phyloP scores from a whole-genome alignment of 2,888 invertebrate genomes.

The Gari tellinella region DNA sequence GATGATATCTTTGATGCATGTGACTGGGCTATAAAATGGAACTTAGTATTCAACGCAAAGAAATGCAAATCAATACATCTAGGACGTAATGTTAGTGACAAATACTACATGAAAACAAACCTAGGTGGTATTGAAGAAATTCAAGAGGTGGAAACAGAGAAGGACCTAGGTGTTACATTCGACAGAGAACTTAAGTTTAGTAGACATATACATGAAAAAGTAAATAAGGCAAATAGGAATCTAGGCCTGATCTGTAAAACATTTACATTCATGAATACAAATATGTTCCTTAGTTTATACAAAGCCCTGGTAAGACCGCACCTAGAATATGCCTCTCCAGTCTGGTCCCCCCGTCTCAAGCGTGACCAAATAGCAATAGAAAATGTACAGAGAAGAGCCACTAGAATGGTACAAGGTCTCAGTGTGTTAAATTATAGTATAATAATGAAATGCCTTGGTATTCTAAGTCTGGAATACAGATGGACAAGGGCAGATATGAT shows the following conservation, averaged over 20 bases:
- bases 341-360: slow-evolving; percentile 22
- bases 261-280: slow-evolving; percentile 23
- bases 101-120: slow-evolving; percentile 3
- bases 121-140: neutral
- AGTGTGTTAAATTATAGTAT: slow-evolving; percentile 4
- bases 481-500: too few species aligned
- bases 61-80: slow-evolving; percentile 15
- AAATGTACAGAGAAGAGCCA: slow-evolving; percentile 30
- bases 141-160: neutral
- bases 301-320: slow-evolving; percentile 25
- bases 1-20: slow-evolving; percentile 7
- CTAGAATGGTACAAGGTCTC: slow-evolving; percentile 13
- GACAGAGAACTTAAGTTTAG: neutral
- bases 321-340: slow-evolving; percentile 23
- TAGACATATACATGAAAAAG: neutral
- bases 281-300: slow-evolving; percentile 21
- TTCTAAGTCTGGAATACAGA: too few species aligned
- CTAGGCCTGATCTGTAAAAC: slow-evolving; percentile 17
- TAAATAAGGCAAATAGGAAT: slow-evolving; percentile 24
- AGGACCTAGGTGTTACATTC: slow-evolving; percentile 6
- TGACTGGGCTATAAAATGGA: slow-evolving; percentile 17
- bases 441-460: too few species aligned
- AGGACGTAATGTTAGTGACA: neutral
- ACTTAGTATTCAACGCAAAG: slow-evolving; percentile 16
- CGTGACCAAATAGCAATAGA: slow-evolving; percentile 12